phyloP scores from a whole-genome alignment of 2,113 vertebrate species.

The Cepphus grylle region DNA sequence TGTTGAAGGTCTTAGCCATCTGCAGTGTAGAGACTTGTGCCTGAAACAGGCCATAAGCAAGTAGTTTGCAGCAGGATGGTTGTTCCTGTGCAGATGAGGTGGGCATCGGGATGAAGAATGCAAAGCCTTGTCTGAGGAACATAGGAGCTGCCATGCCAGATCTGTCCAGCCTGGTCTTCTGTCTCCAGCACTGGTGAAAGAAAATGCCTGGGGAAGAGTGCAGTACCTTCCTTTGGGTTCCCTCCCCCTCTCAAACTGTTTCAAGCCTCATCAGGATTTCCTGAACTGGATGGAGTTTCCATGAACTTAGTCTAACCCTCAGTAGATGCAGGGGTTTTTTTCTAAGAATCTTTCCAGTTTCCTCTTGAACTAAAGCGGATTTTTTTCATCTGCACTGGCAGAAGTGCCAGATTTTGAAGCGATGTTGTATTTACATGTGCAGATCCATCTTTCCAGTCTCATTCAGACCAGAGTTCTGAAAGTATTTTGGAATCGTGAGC shows the following conservation, averaged over 20 bases:
- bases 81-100: background rate
- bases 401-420: background rate
- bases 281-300: background rate
- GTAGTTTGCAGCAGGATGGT: background rate
- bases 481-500: background rate
- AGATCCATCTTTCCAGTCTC: background rate
- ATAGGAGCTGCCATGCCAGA: background rate
- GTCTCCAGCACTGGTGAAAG: background rate
- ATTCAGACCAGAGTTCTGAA: background rate
- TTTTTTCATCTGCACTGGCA: accelerated
- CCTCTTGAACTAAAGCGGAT: background rate
- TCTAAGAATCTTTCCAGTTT: background rate
- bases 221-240: background rate
- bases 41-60: background rate
- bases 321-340: background rate
- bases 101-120: background rate
- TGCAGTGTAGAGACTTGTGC: background rate
- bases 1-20: background rate
- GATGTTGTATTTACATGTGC: background rate
- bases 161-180: background rate
- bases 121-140: background rate
- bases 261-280: background rate
- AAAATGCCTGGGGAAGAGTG: background rate
- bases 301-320: background rate
- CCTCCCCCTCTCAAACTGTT: background rate